Evolutionary conservation across 2,888 invertebrate genomes (phyloP), one percentile per base, ranked within the genome.

Genomic region (Muschampia staudingeri): DNA sequence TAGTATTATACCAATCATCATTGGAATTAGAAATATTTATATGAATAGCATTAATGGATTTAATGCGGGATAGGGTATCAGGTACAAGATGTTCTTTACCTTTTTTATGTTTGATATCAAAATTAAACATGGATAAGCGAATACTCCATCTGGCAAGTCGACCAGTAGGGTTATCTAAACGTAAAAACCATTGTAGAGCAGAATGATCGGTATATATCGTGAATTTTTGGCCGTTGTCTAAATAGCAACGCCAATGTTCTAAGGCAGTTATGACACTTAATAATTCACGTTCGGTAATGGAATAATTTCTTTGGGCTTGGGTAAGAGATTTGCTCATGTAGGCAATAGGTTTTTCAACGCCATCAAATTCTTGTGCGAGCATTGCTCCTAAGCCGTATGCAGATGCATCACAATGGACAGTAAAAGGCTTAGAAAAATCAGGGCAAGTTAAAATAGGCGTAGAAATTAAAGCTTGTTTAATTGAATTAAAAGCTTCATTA

Each of bases 81-180:
- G 89, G 89, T 0, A 89, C 70, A 2, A 89, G 79, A 65, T 89
- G 89, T 8, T 90, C 89, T 0, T 1, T n/a, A 11, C 89, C 87
- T 3, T 79, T 69, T 2, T 87, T 84, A 61, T 91, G 89, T 78
- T 87, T 87, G 0, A 90, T 83, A 0, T 65, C 76, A 76, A 89
- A 89, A 70, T 88, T 84, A 78, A 84, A 90, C 0, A 82, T 44
- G 0, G 88, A 89, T 5, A 90, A 34, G 0, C 89, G 80, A 0
- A 88, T 81, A 69, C 88, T 86, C 89, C 88, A 89, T 7, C 89
- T 76, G 30, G 89, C 89, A 5, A 90, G 70, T 0, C 91, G 69
- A 8, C 90, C 89, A 1, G 88, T 88, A 11, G 86, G 84, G 56
- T 86, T 86, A 12, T 34, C 67, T 30, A 87, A 25, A 14, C 44